These are phyloP conservation scores for Sturmia bella DNA, from an alignment of 2,888 invertebrate genomes.

Conservation along the genomic window DNA sequence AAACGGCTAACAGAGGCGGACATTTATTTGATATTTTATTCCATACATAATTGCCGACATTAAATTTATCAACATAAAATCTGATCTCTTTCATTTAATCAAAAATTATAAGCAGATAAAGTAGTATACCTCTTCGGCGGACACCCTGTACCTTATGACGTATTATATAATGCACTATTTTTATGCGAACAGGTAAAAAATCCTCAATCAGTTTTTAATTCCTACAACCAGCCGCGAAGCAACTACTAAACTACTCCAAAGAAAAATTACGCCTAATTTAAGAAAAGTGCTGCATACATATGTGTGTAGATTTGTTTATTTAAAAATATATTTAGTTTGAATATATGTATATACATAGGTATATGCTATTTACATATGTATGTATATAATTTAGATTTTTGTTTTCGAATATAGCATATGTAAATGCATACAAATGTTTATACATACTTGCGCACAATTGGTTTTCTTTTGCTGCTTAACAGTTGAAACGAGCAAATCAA, in stretches of 20 bases:
- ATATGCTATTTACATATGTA: too few relatives aligned
- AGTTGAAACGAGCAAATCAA: constrained; percentile 39
- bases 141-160: too few relatives aligned
- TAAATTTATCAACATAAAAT: too few relatives aligned
- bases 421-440: not conserved
- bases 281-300: constrained; percentile 40
- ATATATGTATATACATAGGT: too few relatives aligned
- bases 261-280: constrained; percentile 38
- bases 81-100: too few relatives aligned
- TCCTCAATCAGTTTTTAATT: constrained; percentile 28
- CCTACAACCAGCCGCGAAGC: constrained; percentile 5
- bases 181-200: constrained; percentile 16
- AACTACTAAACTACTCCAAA: constrained; percentile 23
- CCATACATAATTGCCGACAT: too few relatives aligned
- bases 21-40: too few relatives aligned
- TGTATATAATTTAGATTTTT: constrained; percentile 8
- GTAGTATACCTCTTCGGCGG: too few relatives aligned
- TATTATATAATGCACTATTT: constrained; percentile 23
- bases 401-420: not conserved
- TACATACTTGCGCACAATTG: not conserved
- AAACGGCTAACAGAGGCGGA: too few relatives aligned
- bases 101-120: too few relatives aligned
- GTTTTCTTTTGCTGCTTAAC: constrained; percentile 5
- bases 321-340: constrained; percentile 44
- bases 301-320: constrained; percentile 56